phyloP scores from a whole-genome alignment of 53 echinoderm and acorn worm species.

The Temnopleurus reevesii region DNA sequence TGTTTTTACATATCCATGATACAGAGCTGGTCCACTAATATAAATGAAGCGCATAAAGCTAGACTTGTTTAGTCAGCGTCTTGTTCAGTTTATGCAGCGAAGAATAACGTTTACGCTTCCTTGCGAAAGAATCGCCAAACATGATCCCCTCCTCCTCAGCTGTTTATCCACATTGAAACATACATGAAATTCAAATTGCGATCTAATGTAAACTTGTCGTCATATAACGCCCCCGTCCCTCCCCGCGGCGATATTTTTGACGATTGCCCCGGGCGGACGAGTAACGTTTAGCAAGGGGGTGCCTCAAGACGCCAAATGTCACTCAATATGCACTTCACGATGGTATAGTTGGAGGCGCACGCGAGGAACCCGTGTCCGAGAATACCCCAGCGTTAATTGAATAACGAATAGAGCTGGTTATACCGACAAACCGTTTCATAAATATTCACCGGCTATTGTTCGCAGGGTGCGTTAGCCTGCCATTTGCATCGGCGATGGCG shows the following conservation, averaged over 20 bases:
- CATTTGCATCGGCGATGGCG: background rate
- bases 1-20: too few relatives aligned
- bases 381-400: constrained; percentile 24
- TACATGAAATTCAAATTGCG: constrained; percentile 52
- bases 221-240: background rate
- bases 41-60: background rate
- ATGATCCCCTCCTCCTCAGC: constrained; percentile 2
- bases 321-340: constrained; percentile 36
- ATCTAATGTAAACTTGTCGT: constrained; percentile 22
- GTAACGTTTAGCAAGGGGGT: constrained; percentile 16
- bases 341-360: constrained; percentile 30
- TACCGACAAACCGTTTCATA: constrained; percentile 38
- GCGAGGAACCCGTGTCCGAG: background rate
- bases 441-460: constrained; percentile 16
- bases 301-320: background rate
- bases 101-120: constrained; percentile 1
- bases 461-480: background rate
- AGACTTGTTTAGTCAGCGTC: constrained; percentile 14
- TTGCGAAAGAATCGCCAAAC: background rate
- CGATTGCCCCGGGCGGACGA: constrained; percentile 1
- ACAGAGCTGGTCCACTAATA: too few relatives aligned
- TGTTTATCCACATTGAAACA: constrained; percentile 42
- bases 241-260: background rate
- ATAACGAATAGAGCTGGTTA: constrained; percentile 31
- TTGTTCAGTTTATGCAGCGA: constrained; percentile 29